Evolutionary conservation across 2,113 vertebrate species (phyloP), one percentile per base, ranked within the genome.

Genomic region (Lepus timidus): DNA sequence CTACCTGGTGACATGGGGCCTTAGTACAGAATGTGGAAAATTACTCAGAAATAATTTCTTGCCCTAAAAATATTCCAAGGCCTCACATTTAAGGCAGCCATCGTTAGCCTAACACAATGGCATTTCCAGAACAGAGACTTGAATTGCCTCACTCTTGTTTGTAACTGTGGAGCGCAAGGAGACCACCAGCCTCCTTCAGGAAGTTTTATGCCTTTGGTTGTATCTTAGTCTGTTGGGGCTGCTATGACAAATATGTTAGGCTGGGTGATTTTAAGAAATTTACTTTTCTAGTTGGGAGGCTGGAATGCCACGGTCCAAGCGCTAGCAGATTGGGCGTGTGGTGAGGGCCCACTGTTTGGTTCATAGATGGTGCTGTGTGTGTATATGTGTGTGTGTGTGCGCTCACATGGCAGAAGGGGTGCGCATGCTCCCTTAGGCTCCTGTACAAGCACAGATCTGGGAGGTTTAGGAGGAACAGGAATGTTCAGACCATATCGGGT

Each of bases 101-200:
- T 3, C 27, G 49, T 67, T 2, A 6, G 7, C 62, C 67, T n/a
- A 52, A 68, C 89, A 62, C 62, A 93, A 33, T 62, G 39, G 31
- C 44, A 78, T 67, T 85, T 88, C 67, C 61, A 78, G 73, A 84
- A 76, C 67, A 49, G 58, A 76, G 51, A n/a, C 65, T 91, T 22
- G 27, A 78, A 85, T 70, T 9, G 20, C 51, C 89, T 76, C 12
- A 20, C 10, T 36, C 1, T 55, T 14, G n/a, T 20, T 39, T 73
- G 61, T 39, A 78, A 67, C 79, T 79, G 33, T 20, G 27, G 51
- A 25, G 91, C 33, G 88, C 78, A 64, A 39, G 49, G 58, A 7
- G 44, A 44, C 44, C 44, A 44, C 44, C 44, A 44, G 44, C 44
- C 44, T 44, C 6, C 44, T 52, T 74, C n/a, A 81, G 44, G 74